Percentiles rank a stretch among this genome's conserved stretches.
phyloP scores from a whole-genome alignment of 2,888 invertebrate species.

The Byasa hedistus region DNA sequence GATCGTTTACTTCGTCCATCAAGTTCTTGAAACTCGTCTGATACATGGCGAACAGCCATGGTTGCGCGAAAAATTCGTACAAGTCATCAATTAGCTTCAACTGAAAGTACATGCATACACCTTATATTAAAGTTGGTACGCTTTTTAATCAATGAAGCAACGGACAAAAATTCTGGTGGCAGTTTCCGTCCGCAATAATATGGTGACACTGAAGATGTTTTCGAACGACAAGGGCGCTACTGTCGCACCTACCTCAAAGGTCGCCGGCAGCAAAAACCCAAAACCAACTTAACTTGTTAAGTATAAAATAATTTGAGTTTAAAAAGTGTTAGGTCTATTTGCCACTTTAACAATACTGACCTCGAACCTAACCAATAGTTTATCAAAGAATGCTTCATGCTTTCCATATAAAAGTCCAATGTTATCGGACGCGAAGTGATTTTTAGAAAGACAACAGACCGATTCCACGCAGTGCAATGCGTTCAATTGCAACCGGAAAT shows the following conservation, averaged over 20 bases:
- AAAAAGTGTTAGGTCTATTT: too few species aligned
- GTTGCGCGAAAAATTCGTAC: slow-evolving; percentile 82
- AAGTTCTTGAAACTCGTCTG: slow-evolving; percentile 80
- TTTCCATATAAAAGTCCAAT: slow-evolving; percentile 84
- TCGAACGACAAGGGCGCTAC: too few species aligned
- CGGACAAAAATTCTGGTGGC: too few species aligned
- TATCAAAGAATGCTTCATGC: slow-evolving; percentile 86
- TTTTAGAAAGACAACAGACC: slow-evolving; percentile 81
- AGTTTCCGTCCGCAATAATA: too few species aligned
- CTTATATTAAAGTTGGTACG: too few species aligned
- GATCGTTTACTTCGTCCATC: slow-evolving; percentile 54
- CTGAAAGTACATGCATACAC: slow-evolving; percentile 40
- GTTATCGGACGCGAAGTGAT: slow-evolving; percentile 78
- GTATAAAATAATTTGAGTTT: too few species aligned
- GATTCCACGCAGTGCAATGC: slow-evolving; percentile 77
- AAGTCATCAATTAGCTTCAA: slow-evolving; percentile 82
- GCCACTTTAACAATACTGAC: slow-evolving; percentile 43
- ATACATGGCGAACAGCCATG: slow-evolving; percentile 83
- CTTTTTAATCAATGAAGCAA: too few species aligned
- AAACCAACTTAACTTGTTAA: too few species aligned
- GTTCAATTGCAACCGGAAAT: slow-evolving; percentile 82
- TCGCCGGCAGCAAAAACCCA: too few species aligned
- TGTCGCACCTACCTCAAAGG: too few species aligned
- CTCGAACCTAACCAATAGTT: slow-evolving; percentile 81
- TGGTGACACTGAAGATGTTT: too few species aligned